phyloP scores from a whole-genome alignment of 2,113 vertebrate species.

The Sciurus niger region DNA sequence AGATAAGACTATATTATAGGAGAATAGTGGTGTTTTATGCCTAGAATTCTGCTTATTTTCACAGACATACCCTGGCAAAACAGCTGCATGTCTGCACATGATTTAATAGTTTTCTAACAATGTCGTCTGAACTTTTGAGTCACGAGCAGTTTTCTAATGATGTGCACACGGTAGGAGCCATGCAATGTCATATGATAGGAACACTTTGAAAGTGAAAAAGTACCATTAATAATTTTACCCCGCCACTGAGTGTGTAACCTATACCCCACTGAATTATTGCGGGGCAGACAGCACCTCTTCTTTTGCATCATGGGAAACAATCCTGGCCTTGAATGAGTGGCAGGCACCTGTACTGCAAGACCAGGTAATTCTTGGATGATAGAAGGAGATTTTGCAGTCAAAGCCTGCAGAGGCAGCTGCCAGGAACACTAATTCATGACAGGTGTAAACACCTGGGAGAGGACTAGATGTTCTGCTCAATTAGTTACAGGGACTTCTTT shows the following conservation, averaged over 20 bases:
- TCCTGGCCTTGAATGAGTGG: background rate
- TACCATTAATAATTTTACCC: background rate
- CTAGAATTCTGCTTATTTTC: background rate
- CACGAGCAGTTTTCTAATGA: background rate
- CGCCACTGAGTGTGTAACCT: background rate
- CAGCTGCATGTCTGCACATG: accelerated
- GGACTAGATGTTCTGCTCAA: background rate
- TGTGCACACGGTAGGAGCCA: accelerated
- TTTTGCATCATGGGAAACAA: background rate
- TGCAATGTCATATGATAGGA: background rate
- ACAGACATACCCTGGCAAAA: background rate
- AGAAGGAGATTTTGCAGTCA: background rate
- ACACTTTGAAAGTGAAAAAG: background rate
- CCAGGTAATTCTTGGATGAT: accelerated
- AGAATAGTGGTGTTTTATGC: background rate
- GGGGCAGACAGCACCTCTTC: background rate
- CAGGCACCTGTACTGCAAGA: background rate
- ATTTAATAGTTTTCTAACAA: background rate
- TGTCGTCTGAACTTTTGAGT: background rate
- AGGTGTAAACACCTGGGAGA: too few relatives aligned
- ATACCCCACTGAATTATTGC: background rate
- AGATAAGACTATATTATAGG: background rate
- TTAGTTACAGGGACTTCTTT: background rate
- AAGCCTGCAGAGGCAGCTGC: background rate
- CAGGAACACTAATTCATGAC: too few relatives aligned